Evolutionary conservation across 2,797 vertebrate genomes (phyloP).

Genomic region (Geotrypetes seraphini): DNA sequence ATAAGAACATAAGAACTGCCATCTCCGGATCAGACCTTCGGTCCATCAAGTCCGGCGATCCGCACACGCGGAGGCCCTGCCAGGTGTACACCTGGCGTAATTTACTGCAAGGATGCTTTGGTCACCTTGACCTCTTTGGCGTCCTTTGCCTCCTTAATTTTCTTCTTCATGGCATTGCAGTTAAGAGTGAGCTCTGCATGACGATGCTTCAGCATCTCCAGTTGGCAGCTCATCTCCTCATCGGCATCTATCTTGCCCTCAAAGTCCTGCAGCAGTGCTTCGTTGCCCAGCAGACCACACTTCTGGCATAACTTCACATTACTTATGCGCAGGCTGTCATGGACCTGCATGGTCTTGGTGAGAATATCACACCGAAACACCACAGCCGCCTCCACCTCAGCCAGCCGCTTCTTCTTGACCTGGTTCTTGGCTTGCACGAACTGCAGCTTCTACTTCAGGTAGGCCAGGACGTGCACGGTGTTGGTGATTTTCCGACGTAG

Average conservation of each 20-base stretch:
- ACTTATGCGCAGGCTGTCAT: conserved; percentile 38
- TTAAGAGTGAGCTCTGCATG: too few species aligned
- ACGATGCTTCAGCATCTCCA: too few species aligned
- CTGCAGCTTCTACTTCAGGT: conserved; percentile 62
- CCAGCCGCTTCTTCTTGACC: too few species aligned
- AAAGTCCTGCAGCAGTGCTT: conserved; percentile 53
- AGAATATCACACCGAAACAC: conserved; percentile 40
- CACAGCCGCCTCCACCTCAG: conserved; percentile 33
- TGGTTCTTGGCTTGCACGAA: conserved; percentile 46
- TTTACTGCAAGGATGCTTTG: too few species aligned
- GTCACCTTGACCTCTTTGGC: too few species aligned
- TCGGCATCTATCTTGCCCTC: conserved; percentile 49
- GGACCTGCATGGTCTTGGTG: conserved; percentile 40
- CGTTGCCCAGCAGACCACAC: conserved; percentile 56
- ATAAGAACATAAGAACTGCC: too few species aligned
- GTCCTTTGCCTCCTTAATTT: too few species aligned
- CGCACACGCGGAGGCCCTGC: too few species aligned
- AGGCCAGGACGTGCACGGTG: conserved; percentile 48
- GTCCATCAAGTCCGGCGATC: too few species aligned
- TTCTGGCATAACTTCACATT: conserved; percentile 45
- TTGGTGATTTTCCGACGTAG: conserved; percentile 38
- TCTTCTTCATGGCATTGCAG: too few species aligned
- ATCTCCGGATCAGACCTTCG: too few species aligned
- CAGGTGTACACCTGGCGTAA: too few species aligned
- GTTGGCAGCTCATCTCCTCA: conserved; percentile 19